Conservation (phyloP, 2,888 invertebrate species). For the Lagria hirta region DNA sequence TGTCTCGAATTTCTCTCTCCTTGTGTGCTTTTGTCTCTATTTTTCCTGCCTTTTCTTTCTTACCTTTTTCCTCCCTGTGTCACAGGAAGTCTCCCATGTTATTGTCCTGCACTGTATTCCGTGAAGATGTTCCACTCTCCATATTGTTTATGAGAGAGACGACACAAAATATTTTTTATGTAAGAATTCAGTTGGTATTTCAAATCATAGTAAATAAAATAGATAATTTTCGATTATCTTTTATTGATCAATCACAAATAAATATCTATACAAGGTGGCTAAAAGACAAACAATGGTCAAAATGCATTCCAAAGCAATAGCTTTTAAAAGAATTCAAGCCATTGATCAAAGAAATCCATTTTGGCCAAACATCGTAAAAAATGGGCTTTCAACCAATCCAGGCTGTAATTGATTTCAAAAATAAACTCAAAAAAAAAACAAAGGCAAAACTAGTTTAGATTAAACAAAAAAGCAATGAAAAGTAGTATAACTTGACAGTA, state of each 20-base stretch:
- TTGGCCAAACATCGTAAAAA: slow-evolving; percentile 30
- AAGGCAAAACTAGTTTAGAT: slow-evolving; percentile 5
- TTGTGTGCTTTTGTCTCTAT: no score
- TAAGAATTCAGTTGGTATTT: no score
- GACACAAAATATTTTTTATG: no score
- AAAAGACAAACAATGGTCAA: slow-evolving; percentile 39
- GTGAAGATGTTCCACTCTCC: no score
- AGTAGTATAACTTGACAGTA: slow-evolving; percentile 5
- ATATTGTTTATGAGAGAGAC: no score
- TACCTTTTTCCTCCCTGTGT: no score
- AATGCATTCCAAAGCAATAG: slow-evolving; percentile 33
- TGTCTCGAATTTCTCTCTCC: no score
- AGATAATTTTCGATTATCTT: no score
- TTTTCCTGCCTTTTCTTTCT: no score
- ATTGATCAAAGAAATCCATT: slow-evolving; percentile 33
- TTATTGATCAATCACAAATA: slow-evolving; percentile 51
- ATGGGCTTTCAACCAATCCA: slow-evolving; percentile 32
- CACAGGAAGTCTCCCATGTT: no score
- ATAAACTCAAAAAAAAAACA: slow-evolving; percentile 16
- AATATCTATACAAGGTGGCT: slow-evolving; percentile 48
- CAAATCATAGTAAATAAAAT: no score
- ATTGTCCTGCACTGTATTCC: no score
- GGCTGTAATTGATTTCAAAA: slow-evolving; percentile 7
- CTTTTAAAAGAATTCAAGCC: slow-evolving; percentile 28
- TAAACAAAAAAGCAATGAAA: slow-evolving; percentile 6